A percentile compares a stretch with the other conserved stretches of the same genome.
phyloP scores from a whole-genome alignment of 1,140 invertebrate species.

The Chironomus tepperi region DNA sequence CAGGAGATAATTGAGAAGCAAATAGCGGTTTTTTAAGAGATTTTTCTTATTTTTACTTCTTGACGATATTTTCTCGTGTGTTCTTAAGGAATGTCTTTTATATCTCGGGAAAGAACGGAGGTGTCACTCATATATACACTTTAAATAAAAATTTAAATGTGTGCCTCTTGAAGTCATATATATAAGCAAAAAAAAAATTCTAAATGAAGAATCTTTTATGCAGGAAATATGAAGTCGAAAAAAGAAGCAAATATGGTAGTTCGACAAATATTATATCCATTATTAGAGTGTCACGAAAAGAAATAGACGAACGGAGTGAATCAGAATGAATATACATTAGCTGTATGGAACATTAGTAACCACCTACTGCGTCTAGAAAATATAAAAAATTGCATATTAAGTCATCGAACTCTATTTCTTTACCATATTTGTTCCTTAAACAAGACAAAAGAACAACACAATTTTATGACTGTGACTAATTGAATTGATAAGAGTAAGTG shows the following conservation, averaged over 20 bases:
- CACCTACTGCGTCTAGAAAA: constrained; percentile 6
- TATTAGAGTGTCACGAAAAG: not conserved
- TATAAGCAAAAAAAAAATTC: not conserved
- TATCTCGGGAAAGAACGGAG: not conserved
- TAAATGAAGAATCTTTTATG: not conserved
- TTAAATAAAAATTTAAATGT: not conserved
- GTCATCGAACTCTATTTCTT: not conserved
- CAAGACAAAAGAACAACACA: no score
- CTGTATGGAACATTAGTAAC: not conserved
- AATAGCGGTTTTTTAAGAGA: constrained; percentile 14
- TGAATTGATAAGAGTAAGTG: no score
- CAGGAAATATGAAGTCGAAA: not conserved
- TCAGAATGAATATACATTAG: not conserved
- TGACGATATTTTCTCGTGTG: no score
- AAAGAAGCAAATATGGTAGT: not conserved
- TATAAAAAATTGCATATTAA: not conserved
- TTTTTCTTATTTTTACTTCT: not conserved
- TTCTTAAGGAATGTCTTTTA: no score
- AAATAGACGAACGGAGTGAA: not conserved
- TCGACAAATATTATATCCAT: not conserved
- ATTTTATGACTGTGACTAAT: no score
- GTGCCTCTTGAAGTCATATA: not conserved
- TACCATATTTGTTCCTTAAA: no score
- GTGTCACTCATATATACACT: not conserved
- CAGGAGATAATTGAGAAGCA: constrained; percentile 18